Evolutionary conservation across 1,140 invertebrate genomes (phyloP), one percentile per base, ranked within the genome.

Genomic region (Littorina saxatilis): DNA sequence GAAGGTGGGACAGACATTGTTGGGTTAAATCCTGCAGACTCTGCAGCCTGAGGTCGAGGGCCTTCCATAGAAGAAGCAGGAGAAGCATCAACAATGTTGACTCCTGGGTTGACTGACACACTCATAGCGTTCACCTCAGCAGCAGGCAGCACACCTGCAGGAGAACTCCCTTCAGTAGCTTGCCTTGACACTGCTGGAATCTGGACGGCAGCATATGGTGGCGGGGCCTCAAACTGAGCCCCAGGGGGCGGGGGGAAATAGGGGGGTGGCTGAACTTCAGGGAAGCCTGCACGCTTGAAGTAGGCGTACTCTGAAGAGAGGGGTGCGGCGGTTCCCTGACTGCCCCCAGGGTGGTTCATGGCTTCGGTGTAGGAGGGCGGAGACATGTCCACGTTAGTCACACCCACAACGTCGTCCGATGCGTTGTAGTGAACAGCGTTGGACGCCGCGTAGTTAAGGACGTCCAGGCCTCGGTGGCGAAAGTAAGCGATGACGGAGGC

Each of bases 401-500:
- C 37, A 27, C 66, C 63, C 15, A 68, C 37, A 17, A 15, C 23
- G 15, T 35, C 66, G 35, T 68, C 66, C 1, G 66, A 68, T 0
- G 66, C 66, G 1, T 32, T 7, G 66, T 68, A 68, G 35, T 39
- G 66, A 5, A 68, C 35, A 20, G 35, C 37, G 35, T 68, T 68
- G 66, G 66, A 68, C 3, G 66, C 32, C 7, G 35, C 32, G 35
- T 68, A 68, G 23, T 39, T 68, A 35, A 15, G 29, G 13, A 39
- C 66, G 23, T 68, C 66, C 9, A 68, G 66, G 35, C 66, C 66
- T 68, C 39, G 17, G 15, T 20, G 9, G 23, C 23, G 61, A 17
- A 68, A 68, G 35, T 39, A 68, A 23, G 66, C 66, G 27, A 68
- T 68, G 35, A 68, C 35, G 35, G 66, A 68, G 66, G 66, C 35